A percentile compares a stretch with the other conserved stretches of the same genome.
phyloP scores from a whole-genome alignment of 1,140 invertebrate genomes.

The Drosophila bocki region DNA sequence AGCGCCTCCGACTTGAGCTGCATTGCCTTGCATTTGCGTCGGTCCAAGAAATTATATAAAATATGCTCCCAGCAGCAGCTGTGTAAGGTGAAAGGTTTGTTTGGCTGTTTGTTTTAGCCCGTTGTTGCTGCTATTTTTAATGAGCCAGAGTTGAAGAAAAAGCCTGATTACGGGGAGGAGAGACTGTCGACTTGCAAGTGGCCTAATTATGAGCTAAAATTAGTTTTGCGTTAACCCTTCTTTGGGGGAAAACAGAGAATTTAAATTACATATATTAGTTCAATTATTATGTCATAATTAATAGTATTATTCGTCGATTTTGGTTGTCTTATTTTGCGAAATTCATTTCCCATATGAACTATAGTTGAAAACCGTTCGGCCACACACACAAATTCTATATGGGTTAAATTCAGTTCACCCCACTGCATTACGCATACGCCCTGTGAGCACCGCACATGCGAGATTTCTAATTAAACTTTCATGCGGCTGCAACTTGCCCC shows the following conservation, averaged over 20 bases:
- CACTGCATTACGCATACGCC: constrained; percentile 38
- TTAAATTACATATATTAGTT: neutral
- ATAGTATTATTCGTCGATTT: neutral
- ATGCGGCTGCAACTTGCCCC: constrained; percentile 43
- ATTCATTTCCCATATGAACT: neutral
- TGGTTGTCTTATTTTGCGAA: neutral
- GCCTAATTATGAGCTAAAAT: constrained; percentile 75
- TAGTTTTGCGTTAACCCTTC: constrained; percentile 51
- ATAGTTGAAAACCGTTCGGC: neutral
- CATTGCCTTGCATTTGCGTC: constrained; percentile 48
- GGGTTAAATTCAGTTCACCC: constrained; percentile 1
- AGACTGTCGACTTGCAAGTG: constrained; percentile 23
- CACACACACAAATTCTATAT: neutral
- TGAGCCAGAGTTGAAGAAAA: constrained; percentile 51
- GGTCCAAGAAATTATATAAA: constrained; percentile 64
- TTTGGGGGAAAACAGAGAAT: too few species aligned
- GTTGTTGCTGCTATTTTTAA: constrained; percentile 59
- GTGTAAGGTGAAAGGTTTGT: constrained; percentile 66
- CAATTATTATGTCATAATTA: neutral
- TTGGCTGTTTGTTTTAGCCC: constrained; percentile 45
- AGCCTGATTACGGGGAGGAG: constrained; percentile 45
- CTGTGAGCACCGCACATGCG: constrained; percentile 27
- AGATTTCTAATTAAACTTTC: constrained; percentile 77
- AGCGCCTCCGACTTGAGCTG: constrained; percentile 41
- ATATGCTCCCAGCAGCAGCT: constrained; percentile 38